Evolutionary conservation across 2,888 invertebrate genomes (phyloP), one percentile per base, ranked within the genome.

Genomic region (Ctenicera cuprea): DNA sequence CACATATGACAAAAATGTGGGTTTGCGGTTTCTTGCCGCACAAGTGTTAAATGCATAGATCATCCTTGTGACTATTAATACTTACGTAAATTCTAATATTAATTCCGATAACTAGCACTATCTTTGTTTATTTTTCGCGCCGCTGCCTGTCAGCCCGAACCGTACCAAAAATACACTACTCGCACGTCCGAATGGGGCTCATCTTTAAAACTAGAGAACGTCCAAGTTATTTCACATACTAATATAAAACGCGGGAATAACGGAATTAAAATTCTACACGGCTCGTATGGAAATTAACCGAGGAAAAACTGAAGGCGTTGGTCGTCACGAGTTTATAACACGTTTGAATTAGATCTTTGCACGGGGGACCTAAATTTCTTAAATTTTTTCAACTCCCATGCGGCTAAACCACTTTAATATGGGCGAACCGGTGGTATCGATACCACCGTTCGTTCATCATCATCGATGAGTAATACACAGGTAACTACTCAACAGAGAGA

Each of bases 21-120:
- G 50, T 11, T 14, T 12, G 26, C 30, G 54, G 26, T 33, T 30
- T 54, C 26, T 54, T 22, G 11, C 3, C 22, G 5, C 1, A 14
- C 14, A 54, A 54, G 54, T 22, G 30, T 16, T n/a, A 26, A 45
- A 30, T 54, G 11, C 30, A 54, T 59, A 38, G 18, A 59, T 38
- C 37, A 59, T 38, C 59, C 59, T 38, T 14, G 59, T 20, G 16
- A 12, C 59, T 59, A 38, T 30, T 59, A 18, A 20, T 59, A 59
- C 59, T 59, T 59, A 59, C 59, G 18, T 59, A 59, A 59, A 59
- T 38, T 59, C 59, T 59, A 59, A 59, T 59, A 59, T 38, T 59
- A 57, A 59, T 59, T 11, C 18, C 59, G 18, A 37, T 38, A n/a
- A 59, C n/a, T 18, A 12, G 4, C 48, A 18, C 52, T 52, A 45